phyloP scores from a whole-genome alignment of 2,888 invertebrate species.

The Hirudinaria manillensis region DNA sequence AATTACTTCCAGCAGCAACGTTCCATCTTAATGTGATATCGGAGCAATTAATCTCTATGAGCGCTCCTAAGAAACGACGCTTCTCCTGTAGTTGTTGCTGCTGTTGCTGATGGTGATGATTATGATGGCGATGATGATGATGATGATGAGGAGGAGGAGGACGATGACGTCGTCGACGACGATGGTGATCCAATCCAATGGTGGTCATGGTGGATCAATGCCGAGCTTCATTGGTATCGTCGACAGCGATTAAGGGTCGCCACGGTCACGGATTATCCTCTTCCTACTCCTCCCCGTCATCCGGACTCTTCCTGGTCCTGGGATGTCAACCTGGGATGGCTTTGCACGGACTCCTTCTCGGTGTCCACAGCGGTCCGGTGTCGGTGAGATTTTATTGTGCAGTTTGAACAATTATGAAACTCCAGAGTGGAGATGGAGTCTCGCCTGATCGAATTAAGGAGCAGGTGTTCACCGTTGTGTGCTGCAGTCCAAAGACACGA shows the following conservation, averaged over 20 bases:
- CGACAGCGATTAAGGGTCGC: background rate
- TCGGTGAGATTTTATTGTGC: background rate
- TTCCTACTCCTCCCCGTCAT: background rate
- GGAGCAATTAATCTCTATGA: too few species aligned
- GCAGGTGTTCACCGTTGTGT: conserved; percentile 5
- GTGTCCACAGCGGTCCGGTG: background rate
- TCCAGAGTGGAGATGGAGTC: background rate
- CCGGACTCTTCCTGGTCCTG: background rate
- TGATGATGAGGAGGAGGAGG: conserved; percentile 27
- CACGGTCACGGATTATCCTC: background rate
- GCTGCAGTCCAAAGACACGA: background rate
- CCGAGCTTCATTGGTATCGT: background rate
- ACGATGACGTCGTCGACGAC: conserved; percentile 20
- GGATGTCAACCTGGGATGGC: too few species aligned
- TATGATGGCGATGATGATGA: conserved; percentile 19
- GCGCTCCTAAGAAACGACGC: too few species aligned
- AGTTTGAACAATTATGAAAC: conserved; percentile 7
- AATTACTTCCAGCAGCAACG: too few species aligned
- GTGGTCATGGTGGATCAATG: conserved; percentile 13
- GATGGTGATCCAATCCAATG: conserved; percentile 1
- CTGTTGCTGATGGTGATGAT: conserved; percentile 23
- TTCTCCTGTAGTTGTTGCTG: background rate
- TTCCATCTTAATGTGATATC: too few species aligned
- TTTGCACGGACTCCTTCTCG: too few species aligned
- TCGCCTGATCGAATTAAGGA: conserved; percentile 14